A percentile compares a stretch with the other conserved stretches of the same genome.
These are phyloP conservation scores for Brachionus sp. DNA, from an alignment of 1,140 invertebrate species.

Conservation along the genomic window DNA sequence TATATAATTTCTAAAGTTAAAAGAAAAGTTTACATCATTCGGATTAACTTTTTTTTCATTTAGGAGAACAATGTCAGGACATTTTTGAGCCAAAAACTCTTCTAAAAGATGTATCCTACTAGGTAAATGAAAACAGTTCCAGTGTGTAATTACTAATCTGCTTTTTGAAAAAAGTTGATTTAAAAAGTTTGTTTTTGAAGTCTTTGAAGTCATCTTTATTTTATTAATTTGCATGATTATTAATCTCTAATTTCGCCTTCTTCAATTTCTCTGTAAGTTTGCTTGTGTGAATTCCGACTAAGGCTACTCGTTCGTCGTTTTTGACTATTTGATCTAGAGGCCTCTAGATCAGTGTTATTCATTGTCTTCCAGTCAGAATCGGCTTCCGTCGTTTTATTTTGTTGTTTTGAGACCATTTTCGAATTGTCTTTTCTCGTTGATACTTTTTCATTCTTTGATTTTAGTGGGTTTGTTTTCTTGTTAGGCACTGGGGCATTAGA, in stretches of 20 bases:
- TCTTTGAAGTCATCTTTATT: not conserved
- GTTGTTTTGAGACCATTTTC: no score
- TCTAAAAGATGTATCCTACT: not conserved
- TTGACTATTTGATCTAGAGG: not conserved
- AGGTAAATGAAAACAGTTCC: no score
- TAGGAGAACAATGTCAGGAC: not conserved
- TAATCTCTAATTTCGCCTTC: not conserved
- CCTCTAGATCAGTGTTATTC: no score
- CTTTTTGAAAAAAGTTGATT: not conserved
- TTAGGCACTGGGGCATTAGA: not conserved
- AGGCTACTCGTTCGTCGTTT: not conserved
- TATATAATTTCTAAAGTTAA: not conserved
- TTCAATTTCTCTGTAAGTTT: not conserved
- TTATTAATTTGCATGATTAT: not conserved
- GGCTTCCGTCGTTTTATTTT: no score
- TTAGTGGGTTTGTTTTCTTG: not conserved
- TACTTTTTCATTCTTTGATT: no score
- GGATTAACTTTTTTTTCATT: not conserved
- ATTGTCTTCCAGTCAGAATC: no score
- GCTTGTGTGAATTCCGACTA: not conserved
- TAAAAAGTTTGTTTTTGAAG: not conserved
- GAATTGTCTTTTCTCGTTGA: no score
- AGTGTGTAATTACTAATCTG: no score
- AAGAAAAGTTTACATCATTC: no score
- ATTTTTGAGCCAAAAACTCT: not conserved